Conservation (phyloP, 1,140 invertebrate genomes). For the Pinna nobilis region DNA sequence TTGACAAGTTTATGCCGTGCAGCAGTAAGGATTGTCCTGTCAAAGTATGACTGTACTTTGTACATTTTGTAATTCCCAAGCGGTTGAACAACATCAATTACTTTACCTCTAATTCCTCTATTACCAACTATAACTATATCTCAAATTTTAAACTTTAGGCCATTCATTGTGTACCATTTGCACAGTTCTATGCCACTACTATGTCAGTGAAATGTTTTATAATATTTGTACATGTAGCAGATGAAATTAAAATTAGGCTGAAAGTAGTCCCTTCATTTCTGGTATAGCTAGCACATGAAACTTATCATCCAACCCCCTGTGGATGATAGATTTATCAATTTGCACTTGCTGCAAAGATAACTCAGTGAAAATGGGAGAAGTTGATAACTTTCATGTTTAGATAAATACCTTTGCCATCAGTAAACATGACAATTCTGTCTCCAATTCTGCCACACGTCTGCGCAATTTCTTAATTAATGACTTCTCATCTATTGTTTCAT, state of each 20-base stretch:
- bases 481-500: slow-evolving; percentile 73
- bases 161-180: neutral
- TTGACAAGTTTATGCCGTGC: neutral
- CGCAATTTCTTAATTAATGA: slow-evolving; percentile 66
- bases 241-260: no score
- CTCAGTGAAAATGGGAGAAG: no score
- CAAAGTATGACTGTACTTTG: neutral
- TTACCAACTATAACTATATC: neutral
- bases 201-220: no score
- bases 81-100: neutral
- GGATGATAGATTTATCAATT: no score
- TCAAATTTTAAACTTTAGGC: neutral
- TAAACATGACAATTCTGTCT: slow-evolving; percentile 63
- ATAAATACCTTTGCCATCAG: slow-evolving; percentile 44
- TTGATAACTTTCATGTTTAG: no score
- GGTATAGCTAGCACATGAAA: no score
- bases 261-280: no score
- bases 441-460: slow-evolving; percentile 67
- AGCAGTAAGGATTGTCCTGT: neutral
- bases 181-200: no score
- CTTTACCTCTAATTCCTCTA: neutral
- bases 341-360: no score
- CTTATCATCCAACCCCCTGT: no score
- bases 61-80: neutral
- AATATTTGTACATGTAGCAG: no score